Evolutionary conservation across 2,797 vertebrate genomes (phyloP), one percentile per base, ranked within the genome.

Genomic region (Pagetopsis macropterus): DNA sequence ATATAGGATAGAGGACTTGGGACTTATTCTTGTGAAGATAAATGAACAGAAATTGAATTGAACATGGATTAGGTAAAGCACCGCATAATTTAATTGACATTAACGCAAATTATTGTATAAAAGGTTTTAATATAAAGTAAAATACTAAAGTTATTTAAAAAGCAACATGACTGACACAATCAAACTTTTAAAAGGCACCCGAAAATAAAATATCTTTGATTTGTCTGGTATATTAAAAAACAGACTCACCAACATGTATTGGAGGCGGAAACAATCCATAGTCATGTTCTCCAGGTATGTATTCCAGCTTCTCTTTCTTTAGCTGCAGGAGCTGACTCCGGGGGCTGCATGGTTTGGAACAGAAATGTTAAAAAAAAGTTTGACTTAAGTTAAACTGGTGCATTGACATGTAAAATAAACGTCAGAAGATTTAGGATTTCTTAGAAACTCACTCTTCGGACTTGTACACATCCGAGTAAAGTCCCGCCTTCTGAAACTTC

Each of bases 391-490:
- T 56, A 57, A 64, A 44, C 16, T 19, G 40, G 1, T 19, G 13
- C 23, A 31, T 11, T 76, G 21, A 33, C 21, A 40, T 43, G 15
- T 68, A 27, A 73, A 63, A 63, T 41, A 69, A 72, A 52, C 9
- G 31, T 45, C 12, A 58, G 17, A 4, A 15, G 2, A 57, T 44
- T 64, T 9, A 43, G 27, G 7, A 46, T 68, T 72, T 65, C 31
- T 67, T 56, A 16, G 72, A 17, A 19, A 95, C 97, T 96, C 91
- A 99, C 98, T 99, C 97, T 63, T 96, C 93, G 41, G 95, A 96
- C 94, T 99, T 99, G 94, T 97, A 99, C 81, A 99, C 97, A 15
- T 99, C 98, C 2, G 98, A 99, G 89, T 98, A 99, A 60, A 99
- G 96, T 57, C 98, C 98, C 14, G 98, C 98, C 91, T 98, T 99